Evolutionary conservation across 1,140 invertebrate genomes (phyloP).

Genomic region (Cotesia vestalis): DNA sequence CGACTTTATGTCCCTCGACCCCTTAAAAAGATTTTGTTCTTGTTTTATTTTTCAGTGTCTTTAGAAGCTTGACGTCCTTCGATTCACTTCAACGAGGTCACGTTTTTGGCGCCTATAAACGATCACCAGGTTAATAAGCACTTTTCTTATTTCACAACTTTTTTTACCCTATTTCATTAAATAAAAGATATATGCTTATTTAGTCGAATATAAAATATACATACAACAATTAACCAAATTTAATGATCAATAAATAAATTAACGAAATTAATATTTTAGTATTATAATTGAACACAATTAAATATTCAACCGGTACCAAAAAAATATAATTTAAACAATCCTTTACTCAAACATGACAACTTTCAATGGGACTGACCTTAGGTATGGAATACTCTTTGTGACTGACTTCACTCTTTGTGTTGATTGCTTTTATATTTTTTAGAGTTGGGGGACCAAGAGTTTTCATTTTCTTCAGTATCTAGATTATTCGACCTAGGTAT

Average conservation of each 20-base stretch:
- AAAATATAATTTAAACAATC: neutral
- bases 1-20: slow-evolving; percentile 19
- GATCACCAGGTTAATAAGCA: neutral
- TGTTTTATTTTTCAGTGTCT: neutral
- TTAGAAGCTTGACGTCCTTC: slow-evolving; percentile 31
- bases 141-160: neutral
- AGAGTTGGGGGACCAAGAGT: no score
- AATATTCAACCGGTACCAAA: slow-evolving; percentile 35
- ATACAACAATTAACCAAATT: neutral
- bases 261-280: no score
- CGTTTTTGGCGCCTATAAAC: slow-evolving; percentile 19
- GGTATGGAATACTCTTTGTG: no score
- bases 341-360: slow-evolving; percentile 48
- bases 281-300: neutral
- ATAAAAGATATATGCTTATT: neutral
- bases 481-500: no score
- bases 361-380: slow-evolving; percentile 45
- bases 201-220: neutral
- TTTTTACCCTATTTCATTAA: neutral
- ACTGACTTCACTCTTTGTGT: neutral
- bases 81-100: slow-evolving; percentile 24
- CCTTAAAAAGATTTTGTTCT: slow-evolving; percentile 9
- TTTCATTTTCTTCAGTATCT: no score
- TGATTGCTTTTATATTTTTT: no score
- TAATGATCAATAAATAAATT: neutral